These are phyloP conservation scores for Glyptemys insculpta DNA, from an alignment of 2,797 vertebrate species.

Conservation along the genomic window DNA sequence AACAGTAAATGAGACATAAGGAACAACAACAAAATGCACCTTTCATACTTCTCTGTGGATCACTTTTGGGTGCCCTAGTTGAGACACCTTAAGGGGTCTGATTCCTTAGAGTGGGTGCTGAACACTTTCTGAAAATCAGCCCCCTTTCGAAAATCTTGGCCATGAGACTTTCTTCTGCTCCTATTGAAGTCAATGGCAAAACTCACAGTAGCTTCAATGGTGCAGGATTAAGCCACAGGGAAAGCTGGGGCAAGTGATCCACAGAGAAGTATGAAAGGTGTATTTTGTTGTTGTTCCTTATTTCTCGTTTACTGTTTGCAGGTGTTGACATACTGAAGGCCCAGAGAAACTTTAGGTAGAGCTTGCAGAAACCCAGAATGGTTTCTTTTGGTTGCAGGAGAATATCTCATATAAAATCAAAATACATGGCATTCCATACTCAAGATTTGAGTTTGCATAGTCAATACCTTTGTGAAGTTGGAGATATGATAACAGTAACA, in stretches of 20 bases:
- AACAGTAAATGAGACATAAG: neutral
- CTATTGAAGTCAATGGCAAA: no score
- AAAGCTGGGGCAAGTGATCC: neutral
- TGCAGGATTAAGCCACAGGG: neutral
- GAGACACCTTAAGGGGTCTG: no score
- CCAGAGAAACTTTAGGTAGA: neutral
- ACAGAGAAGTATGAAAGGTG: neutral
- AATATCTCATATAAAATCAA: neutral
- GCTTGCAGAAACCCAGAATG: neutral
- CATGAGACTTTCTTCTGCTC: no score
- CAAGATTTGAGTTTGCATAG: neutral
- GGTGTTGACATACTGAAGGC: neutral
- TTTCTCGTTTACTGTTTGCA: neutral
- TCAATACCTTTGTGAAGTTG: neutral
- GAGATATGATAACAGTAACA: neutral
- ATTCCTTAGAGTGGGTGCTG: no score
- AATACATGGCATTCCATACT: neutral
- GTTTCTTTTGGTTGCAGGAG: neutral
- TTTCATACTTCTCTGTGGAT: neutral
- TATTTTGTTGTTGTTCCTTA: neutral
- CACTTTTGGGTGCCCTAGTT: no score
- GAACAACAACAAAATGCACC: neutral
- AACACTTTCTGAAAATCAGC: no score
- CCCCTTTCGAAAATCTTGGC: no score
- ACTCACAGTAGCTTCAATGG: no score